Conservation (phyloP, 2,797 vertebrate species). For the Lagorchestes hirsutus region DNA sequence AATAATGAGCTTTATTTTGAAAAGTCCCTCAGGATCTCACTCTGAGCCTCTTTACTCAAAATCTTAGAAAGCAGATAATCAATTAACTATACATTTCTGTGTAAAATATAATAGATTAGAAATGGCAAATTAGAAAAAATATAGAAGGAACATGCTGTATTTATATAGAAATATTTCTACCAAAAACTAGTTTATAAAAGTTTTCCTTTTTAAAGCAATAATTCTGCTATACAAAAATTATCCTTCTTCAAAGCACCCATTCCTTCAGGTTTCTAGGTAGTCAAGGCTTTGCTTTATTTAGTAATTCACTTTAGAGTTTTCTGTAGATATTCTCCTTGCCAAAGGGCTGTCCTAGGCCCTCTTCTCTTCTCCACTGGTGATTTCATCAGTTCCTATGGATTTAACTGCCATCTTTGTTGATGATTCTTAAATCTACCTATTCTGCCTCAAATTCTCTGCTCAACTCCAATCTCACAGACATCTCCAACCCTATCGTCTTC, state of each 20-base stretch:
- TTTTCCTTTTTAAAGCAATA: too few species aligned
- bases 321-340: neutral
- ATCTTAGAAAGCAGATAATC: too few species aligned
- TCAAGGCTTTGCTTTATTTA: neutral
- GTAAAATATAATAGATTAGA: neutral
- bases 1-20: neutral
- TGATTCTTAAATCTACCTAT: too few species aligned
- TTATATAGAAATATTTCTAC: neutral
- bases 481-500: too few species aligned
- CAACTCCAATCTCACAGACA: too few species aligned
- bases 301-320: neutral
- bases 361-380: too few species aligned
- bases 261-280: neutral
- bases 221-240: too few species aligned
- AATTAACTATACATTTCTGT: neutral
- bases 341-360: neutral
- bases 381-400: too few species aligned
- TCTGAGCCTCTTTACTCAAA: neutral
- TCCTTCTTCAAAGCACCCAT: neutral
- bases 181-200: neutral
- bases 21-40: neutral
- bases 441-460: too few species aligned
- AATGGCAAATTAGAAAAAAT: neutral
- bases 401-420: too few species aligned
- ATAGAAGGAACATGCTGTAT: neutral